Conservation (phyloP, 1,140 invertebrate species). For the Dendroctonus ponderosae region DNA sequence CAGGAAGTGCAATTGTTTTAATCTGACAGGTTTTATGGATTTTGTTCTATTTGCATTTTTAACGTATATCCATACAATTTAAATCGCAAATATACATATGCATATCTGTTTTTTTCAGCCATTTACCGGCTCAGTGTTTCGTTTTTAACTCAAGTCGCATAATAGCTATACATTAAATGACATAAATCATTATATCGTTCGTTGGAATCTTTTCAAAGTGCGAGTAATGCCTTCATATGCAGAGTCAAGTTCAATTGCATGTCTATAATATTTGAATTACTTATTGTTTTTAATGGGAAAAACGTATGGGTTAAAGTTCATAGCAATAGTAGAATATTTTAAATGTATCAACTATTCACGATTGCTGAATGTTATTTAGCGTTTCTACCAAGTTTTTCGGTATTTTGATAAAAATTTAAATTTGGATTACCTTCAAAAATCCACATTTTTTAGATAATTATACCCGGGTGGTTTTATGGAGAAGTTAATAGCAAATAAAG, state of each 20-base stretch:
- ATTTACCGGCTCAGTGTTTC: background rate
- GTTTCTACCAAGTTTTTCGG: no score
- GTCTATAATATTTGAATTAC: background rate
- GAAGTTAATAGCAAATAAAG: no score
- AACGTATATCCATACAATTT: background rate
- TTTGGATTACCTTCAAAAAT: no score
- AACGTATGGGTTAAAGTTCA: no score
- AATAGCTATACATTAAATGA: slow-evolving; percentile 2
- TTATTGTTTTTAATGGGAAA: no score
- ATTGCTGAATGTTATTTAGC: no score
- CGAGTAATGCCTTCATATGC: background rate
- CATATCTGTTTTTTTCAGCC: slow-evolving; percentile 4
- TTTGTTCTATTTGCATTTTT: slow-evolving; percentile 4
- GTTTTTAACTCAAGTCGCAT: slow-evolving; percentile 1
- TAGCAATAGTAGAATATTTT: no score
- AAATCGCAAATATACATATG: slow-evolving; percentile 1
- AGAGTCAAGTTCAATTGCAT: background rate
- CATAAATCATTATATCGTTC: slow-evolving; percentile 9
- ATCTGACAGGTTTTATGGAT: slow-evolving; percentile 10
- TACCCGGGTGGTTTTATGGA: no score
- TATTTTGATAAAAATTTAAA: no score
- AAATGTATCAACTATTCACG: no score
- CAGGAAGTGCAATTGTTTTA: background rate
- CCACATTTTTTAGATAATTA: no score
- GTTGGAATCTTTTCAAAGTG: background rate